These are phyloP conservation scores for Acanthosepion lycidas DNA, from an alignment of 2,888 invertebrate species.

Conservation along the genomic window DNA sequence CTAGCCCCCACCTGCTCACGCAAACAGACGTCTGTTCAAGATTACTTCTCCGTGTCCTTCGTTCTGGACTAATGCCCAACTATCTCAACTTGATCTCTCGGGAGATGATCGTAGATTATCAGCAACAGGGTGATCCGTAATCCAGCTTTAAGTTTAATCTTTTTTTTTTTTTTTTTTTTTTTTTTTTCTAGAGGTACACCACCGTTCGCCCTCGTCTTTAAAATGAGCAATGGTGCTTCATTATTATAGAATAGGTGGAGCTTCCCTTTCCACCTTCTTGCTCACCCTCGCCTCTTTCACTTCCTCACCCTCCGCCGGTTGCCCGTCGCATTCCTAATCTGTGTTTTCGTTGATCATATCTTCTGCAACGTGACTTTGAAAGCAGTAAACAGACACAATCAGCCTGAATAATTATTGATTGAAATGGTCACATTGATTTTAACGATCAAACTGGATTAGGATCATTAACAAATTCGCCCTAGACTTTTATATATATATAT, in stretches of 20 bases:
- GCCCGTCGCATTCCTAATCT: neutral
- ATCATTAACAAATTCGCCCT: too few species aligned
- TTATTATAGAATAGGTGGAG: too few species aligned
- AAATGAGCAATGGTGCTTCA: too few species aligned
- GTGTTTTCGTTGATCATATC: too few species aligned
- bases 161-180: neutral
- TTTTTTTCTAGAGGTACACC: neutral
- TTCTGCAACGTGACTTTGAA: too few species aligned
- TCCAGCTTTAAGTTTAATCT: constrained; percentile 33
- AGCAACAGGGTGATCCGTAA: neutral
- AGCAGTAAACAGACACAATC: too few species aligned
- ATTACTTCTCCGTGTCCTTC: neutral
- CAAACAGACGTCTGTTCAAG: neutral
- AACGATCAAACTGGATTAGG: too few species aligned
- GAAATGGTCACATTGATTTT: too few species aligned
- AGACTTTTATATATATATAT: too few species aligned
- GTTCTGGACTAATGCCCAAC: neutral
- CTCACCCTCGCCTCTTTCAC: too few species aligned
- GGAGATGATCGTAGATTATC: neutral
- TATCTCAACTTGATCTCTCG: neutral
- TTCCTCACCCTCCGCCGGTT: neutral
- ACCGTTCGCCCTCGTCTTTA: neutral
- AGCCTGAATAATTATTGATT: too few species aligned
- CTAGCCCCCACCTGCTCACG: neutral
- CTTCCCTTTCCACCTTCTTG: neutral